Conservation (phyloP, 2,113 vertebrate genomes). For the Climacteris rufus region DNA sequence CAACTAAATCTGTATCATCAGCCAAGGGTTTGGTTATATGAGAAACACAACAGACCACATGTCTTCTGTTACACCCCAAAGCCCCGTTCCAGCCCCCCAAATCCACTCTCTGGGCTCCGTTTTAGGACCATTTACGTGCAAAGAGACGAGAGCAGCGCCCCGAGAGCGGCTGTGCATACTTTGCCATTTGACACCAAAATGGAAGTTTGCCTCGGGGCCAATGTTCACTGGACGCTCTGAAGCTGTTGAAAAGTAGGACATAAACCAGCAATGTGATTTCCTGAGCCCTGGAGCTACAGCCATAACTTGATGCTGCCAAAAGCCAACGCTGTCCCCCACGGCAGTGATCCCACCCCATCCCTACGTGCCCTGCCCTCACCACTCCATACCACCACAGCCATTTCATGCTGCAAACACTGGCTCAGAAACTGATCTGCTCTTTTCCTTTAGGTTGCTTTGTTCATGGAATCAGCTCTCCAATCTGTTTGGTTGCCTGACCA, state of each 20-base stretch:
- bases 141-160: neutral
- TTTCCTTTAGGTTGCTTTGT: neutral
- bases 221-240: neutral
- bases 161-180: rapidly evolving
- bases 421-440: neutral
- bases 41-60: neutral
- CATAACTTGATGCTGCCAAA: neutral
- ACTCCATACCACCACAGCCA: neutral
- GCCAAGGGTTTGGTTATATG: neutral
- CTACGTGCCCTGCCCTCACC: neutral
- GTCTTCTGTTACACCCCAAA: neutral
- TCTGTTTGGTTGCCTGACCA: neutral
- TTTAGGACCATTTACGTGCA: neutral
- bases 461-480: neutral
- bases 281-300: neutral
- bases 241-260: conserved; percentile 52
- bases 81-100: rapidly evolving
- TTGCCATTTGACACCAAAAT: conserved; percentile 17
- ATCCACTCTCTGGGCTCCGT: neutral
- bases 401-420: neutral
- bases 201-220: conserved; percentile 7
- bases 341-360: neutral
- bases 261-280: conserved; percentile 13
- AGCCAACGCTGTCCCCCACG: neutral
- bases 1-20: neutral